Base-by-base conservation (phyloP, 2,797 vertebrate species). In the Rousettus madagascariensis region DNA sequence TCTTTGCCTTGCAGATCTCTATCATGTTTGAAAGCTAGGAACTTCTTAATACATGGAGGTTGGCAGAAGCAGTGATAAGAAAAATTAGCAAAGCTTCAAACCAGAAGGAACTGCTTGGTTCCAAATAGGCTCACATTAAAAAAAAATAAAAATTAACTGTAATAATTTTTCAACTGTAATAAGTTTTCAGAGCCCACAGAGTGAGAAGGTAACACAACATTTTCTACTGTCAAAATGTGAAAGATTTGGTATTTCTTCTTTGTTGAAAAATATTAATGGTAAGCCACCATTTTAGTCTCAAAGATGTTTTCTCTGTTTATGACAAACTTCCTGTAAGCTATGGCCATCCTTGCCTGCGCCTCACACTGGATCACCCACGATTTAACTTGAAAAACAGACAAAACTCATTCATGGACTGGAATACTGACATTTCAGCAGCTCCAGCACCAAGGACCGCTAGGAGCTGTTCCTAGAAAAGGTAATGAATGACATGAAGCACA, bases 51-150 rank as follows among this genome's bases (percentile, higher is more conserved):
- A 77, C 20, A 80, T 6, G 80, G 74, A 87, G 63, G 46, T 36
- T 72, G 59, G 69, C 59, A 80, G 74, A 95, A 92, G 83, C 74
- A 30, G n/a, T 77, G 93, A 95, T 90, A 88, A 95, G 78, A 95
- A 92, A 95, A 38, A 92, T 75, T 75, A 95, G 85, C 59, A 95
- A 92, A 95, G 90, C 80, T 86, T 53, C 68, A 72, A 86, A 86
- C 49, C 87, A 95, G 87, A 86, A 87, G 74, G n/a, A 78, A 94
- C 95, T 38, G 95, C 66, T 92, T 95, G 71, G 78, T 89, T 96
- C 69, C 77, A 94, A 92, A 84, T 1, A 85, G 90, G 46, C 69
- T 61, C n/a, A 2, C 28, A 43, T 91, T 79, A 49, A 80, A 96
- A 94, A 43, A 49, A 85, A 87, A 71, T 30, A 86, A 91, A 94